phyloP scores from a whole-genome alignment of 1,140 invertebrate genomes.

The Drosophila sproati region DNA sequence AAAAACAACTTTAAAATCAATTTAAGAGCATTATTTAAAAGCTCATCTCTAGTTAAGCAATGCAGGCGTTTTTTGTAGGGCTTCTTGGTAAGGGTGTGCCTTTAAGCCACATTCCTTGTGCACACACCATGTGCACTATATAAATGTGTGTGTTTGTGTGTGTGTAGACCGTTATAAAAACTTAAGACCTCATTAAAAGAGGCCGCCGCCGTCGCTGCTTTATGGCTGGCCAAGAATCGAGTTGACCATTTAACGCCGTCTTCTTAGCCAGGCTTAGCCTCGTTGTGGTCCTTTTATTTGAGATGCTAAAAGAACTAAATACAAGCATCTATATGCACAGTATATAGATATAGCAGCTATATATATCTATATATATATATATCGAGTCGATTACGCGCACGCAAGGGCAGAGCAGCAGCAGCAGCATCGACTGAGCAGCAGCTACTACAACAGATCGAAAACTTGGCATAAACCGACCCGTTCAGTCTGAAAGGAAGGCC shows the following conservation, averaged over 20 bases:
- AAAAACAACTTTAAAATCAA: no score
- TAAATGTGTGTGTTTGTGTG: constrained; percentile 3
- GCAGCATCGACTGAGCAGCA: background rate
- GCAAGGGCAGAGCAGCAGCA: constrained; percentile 44
- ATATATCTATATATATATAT: constrained; percentile 35
- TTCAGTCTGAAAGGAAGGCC: constrained; percentile 44
- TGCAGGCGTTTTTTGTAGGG: background rate
- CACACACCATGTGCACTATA: background rate
- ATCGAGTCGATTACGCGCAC: constrained; percentile 72
- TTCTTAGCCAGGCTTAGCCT: background rate
- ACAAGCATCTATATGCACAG: constrained; percentile 20
- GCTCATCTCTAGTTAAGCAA: constrained; percentile 20
- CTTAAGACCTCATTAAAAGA: constrained; percentile 81
- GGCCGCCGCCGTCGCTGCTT: constrained; percentile 68
- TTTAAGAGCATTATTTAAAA: background rate
- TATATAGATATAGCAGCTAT: constrained; percentile 18
- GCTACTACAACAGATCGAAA: background rate
- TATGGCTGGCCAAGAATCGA: constrained; percentile 67
- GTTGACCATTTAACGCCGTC: constrained; percentile 71
- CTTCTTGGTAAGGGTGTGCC: constrained; percentile 37
- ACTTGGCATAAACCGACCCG: background rate
- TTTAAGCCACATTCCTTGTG: constrained; percentile 43
- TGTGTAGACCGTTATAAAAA: constrained; percentile 70
- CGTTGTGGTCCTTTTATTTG: constrained; percentile 51
- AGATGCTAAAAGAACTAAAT: constrained; percentile 15